phyloP scores from a whole-genome alignment of 2,113 vertebrate species.

The Percopsis transmontana region DNA sequence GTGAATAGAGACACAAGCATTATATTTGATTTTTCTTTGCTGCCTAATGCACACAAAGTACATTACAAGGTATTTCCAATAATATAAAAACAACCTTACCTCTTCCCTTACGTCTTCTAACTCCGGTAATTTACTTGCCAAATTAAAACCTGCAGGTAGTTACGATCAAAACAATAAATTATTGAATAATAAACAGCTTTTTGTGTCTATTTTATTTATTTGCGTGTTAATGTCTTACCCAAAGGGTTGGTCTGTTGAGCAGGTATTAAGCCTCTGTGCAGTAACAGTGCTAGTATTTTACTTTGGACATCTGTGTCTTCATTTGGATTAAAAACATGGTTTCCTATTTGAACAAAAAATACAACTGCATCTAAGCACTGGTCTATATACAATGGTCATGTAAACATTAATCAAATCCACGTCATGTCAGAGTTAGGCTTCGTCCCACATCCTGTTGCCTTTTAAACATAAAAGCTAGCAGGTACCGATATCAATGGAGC shows the following conservation, averaged over 20 bases:
- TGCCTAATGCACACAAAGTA: not conserved
- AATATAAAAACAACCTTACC: constrained; percentile 54
- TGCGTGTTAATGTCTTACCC: constrained; percentile 52
- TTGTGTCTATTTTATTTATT: not conserved
- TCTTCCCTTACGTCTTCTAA: constrained; percentile 73
- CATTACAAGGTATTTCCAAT: not conserved
- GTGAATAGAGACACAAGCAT: no score
- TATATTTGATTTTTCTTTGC: no score
- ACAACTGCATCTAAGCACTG: constrained; percentile 6
- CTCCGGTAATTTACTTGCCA: constrained; percentile 64
- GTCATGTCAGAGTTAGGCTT: not conserved
- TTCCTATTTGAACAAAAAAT: constrained; percentile 52
- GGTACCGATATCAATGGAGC: not conserved
- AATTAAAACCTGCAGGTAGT: constrained; percentile 55
- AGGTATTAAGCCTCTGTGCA: constrained; percentile 66
- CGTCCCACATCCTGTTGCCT: constrained; percentile 3
- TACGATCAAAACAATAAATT: constrained; percentile 7
- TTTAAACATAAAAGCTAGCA: not conserved
- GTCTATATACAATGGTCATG: not conserved
- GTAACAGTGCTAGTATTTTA: constrained; percentile 70
- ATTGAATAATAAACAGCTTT: not conserved
- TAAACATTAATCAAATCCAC: not conserved
- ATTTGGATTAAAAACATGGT: constrained; percentile 56
- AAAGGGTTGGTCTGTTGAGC: constrained; percentile 57
- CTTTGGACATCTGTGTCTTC: constrained; percentile 61